Evolutionary conservation across 2,888 invertebrate genomes (phyloP).

Genomic region (Nudaria mundana): DNA sequence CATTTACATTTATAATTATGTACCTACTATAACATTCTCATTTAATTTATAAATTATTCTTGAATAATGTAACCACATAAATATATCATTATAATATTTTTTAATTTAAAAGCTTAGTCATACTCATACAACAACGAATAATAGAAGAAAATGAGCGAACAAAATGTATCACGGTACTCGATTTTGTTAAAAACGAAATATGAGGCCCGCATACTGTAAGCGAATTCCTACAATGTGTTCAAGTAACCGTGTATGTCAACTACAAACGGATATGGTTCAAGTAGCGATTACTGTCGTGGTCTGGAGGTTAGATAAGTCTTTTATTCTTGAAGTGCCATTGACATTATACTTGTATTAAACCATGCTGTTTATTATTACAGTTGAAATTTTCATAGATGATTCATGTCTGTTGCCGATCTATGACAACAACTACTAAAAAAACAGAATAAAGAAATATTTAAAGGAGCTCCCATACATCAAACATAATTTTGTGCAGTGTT

Average conservation of each 20-base stretch:
- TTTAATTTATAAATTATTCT: no score
- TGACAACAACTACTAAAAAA: no score
- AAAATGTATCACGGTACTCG: slow-evolving; percentile 21
- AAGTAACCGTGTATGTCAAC: slow-evolving; percentile 44
- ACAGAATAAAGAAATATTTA: no score
- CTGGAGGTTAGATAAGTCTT: slow-evolving; percentile 13
- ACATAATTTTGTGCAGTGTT: no score
- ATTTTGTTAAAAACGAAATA: slow-evolving; percentile 31
- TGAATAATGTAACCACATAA: no score
- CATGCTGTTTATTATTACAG: no score
- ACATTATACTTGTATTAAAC: no score
- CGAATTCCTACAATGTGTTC: slow-evolving; percentile 49
- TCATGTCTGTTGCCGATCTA: not conserved
- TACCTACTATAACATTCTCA: no score
- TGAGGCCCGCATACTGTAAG: slow-evolving; percentile 26
- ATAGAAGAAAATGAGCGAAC: slow-evolving; percentile 2
- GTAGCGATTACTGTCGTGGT: slow-evolving; percentile 19
- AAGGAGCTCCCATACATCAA: no score
- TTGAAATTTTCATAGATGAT: no score
- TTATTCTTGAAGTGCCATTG: slow-evolving; percentile 29
- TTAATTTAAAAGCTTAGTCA: not conserved
- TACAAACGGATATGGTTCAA: slow-evolving; percentile 30
- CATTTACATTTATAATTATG: no score
- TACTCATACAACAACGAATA: not conserved
- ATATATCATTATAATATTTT: no score